Evolutionary conservation across 2,797 vertebrate genomes (phyloP).

Genomic region (Oophaga sylvatica): DNA sequence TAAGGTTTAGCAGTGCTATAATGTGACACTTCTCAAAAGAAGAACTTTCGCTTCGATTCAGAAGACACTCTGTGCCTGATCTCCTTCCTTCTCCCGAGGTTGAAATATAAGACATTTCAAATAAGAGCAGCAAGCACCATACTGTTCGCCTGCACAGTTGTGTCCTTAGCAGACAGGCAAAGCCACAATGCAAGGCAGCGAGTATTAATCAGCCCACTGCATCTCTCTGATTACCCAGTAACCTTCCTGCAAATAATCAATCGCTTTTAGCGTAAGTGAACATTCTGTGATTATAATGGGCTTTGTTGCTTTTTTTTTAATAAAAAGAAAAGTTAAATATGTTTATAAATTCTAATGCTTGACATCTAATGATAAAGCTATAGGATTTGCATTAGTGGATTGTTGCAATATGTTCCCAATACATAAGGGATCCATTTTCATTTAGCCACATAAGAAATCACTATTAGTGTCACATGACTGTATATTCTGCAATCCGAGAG

Average conservation of each 20-base stretch:
- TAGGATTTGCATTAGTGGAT: not conserved
- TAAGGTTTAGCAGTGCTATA: constrained; percentile 5
- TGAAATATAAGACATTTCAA: constrained; percentile 10
- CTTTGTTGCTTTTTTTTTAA: constrained; percentile 20
- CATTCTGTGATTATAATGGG: constrained; percentile 47
- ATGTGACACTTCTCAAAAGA: constrained; percentile 18
- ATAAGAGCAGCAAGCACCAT: constrained; percentile 13
- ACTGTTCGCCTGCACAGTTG: constrained; percentile 9
- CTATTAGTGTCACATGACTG: too few relatives aligned
- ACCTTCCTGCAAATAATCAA: constrained; percentile 52
- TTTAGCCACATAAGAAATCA: not conserved
- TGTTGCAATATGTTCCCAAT: not conserved
- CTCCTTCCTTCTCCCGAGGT: constrained; percentile 22
- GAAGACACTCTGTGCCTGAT: constrained; percentile 2
- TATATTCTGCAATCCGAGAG: too few relatives aligned
- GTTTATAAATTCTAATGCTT: not conserved
- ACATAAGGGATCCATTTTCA: not conserved
- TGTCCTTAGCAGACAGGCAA: constrained; percentile 5
- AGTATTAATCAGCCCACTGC: constrained; percentile 34
- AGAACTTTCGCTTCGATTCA: constrained; percentile 14
- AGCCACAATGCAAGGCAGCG: constrained; percentile 2
- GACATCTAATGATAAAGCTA: not conserved
- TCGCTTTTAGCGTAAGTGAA: constrained; percentile 19
- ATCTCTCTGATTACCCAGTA: constrained; percentile 36
- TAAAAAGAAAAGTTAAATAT: not conserved